A percentile compares a stretch with the other conserved stretches of the same genome.
These are phyloP conservation scores for Sebastes matsubarae DNA, from an alignment of 2,797 vertebrate species.

Conservation along the genomic window DNA sequence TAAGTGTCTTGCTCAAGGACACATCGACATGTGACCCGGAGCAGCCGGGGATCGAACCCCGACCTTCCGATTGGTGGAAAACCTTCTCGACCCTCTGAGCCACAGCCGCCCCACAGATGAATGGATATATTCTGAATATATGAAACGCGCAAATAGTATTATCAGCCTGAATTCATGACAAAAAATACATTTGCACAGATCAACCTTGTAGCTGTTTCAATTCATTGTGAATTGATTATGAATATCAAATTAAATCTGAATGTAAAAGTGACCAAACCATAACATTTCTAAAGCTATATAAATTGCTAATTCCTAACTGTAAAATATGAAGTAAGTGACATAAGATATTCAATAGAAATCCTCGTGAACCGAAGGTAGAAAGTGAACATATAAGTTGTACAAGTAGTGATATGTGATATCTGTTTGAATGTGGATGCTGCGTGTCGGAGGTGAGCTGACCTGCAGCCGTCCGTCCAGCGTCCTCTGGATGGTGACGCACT, in stretches of 20 bases:
- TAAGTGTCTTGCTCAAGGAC: too few relatives aligned
- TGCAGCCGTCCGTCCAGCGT: conserved; percentile 87
- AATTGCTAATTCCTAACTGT: background rate
- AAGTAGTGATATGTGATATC: too few relatives aligned
- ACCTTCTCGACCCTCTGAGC: too few relatives aligned
- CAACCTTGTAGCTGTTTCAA: background rate
- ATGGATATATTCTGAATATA: background rate
- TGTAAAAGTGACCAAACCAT: background rate
- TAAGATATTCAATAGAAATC: background rate
- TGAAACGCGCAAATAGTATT: background rate
- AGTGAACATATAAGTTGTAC: too few relatives aligned
- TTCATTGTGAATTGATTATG: background rate
- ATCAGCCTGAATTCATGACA: background rate
- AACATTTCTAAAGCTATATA: background rate
- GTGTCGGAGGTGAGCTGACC: conserved; percentile 57
- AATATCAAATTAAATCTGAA: background rate
- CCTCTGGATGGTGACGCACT: conserved; percentile 89
- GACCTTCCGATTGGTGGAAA: too few relatives aligned
- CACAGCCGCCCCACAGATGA: too few relatives aligned
- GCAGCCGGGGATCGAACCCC: too few relatives aligned
- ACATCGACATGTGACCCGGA: too few relatives aligned
- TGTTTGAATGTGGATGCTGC: background rate
- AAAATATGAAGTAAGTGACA: background rate
- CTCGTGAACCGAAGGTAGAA: background rate
- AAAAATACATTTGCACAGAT: background rate